Conservation (phyloP, 2,113 vertebrate genomes). For the Oryzias curvinotus region DNA sequence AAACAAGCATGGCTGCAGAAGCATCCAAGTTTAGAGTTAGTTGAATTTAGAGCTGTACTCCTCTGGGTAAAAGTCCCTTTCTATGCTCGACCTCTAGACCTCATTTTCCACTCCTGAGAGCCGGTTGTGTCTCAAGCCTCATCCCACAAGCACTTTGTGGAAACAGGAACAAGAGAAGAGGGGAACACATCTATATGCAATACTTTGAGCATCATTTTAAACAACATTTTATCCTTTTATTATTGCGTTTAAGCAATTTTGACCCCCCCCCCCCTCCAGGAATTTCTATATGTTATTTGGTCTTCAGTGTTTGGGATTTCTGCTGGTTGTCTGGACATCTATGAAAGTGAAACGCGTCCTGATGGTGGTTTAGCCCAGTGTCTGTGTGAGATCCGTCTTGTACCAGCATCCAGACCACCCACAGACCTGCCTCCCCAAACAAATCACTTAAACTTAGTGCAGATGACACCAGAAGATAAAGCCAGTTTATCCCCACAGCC, state of each 20-base stretch:
- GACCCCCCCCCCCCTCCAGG: too few species aligned
- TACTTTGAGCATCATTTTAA: not conserved
- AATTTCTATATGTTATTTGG: too few species aligned
- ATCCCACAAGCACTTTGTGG: constrained; percentile 46
- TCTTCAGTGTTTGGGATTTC: constrained; percentile 19
- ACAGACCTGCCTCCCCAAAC: not conserved
- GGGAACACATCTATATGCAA: not conserved
- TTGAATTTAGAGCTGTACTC: constrained; percentile 64
- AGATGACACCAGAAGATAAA: constrained; percentile 1
- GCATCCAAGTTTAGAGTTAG: constrained; percentile 69
- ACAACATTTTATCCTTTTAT: constrained; percentile 1
- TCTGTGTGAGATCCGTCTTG: not conserved
- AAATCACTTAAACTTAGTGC: constrained; percentile 26
- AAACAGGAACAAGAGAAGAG: constrained; percentile 26
- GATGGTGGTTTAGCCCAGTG: constrained; percentile 2
- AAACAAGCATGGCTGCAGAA: constrained; percentile 72
- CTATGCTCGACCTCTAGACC: constrained; percentile 67
- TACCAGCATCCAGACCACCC: constrained; percentile 28
- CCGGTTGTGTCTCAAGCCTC: constrained; percentile 54
- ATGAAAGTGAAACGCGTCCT: constrained; percentile 19
- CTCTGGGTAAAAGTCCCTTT: constrained; percentile 69
- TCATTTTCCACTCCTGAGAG: constrained; percentile 78
- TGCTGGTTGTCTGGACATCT: constrained; percentile 21
- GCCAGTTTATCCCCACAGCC: not conserved
- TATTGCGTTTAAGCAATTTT: not conserved